Conservation (phyloP, 1,140 invertebrate genomes). For the Ips typographus region DNA sequence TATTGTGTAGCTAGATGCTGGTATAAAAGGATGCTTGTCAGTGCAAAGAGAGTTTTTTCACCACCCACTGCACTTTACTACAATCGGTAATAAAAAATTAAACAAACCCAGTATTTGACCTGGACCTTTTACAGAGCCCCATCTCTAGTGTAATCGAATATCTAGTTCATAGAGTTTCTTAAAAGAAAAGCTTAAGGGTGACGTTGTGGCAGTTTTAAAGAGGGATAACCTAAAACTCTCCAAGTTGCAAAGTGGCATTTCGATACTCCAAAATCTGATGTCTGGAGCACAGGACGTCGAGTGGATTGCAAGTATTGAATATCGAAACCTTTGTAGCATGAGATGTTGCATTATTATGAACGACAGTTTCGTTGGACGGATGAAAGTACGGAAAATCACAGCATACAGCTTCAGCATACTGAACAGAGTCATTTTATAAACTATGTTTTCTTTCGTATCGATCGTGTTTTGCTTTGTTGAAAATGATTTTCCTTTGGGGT, state of each 20-base stretch:
- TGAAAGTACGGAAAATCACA: slow-evolving; percentile 21
- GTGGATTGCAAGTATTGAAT: slow-evolving; percentile 30
- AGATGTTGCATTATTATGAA: slow-evolving; percentile 29
- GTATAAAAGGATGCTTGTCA: background rate
- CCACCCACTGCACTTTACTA: background rate
- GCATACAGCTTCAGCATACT: background rate
- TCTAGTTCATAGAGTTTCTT: background rate
- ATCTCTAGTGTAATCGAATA: background rate
- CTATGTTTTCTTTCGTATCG: too few species aligned
- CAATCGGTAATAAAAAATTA: background rate
- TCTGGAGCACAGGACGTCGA: slow-evolving; percentile 18
- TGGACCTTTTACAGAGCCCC: background rate
- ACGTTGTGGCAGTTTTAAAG: background rate
- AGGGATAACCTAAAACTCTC: background rate
- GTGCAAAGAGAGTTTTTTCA: background rate
- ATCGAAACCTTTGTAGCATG: slow-evolving; percentile 21
- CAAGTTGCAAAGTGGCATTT: slow-evolving; percentile 13
- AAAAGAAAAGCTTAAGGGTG: background rate
- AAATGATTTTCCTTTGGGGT: background rate
- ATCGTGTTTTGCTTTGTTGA: background rate
- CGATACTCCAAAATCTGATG: slow-evolving; percentile 24
- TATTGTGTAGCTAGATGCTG: slow-evolving; percentile 14
- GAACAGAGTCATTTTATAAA: background rate
- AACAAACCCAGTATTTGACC: background rate
- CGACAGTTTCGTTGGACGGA: slow-evolving; percentile 17